Base-by-base conservation (phyloP, 2,888 invertebrate species). In the Acanthoscelides obtectus region DNA sequence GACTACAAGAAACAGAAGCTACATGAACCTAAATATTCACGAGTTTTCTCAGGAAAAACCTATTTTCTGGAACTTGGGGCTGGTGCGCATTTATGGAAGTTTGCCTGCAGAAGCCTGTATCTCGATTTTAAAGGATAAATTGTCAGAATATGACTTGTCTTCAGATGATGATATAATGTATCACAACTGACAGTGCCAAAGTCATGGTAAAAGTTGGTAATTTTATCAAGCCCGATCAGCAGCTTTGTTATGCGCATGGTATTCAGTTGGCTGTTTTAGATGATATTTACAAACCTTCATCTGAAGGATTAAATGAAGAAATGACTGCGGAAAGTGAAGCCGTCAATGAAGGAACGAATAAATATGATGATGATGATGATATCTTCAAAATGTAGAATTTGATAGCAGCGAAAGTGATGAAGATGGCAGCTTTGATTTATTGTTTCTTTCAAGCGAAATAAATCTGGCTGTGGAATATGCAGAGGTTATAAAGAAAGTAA, bases 201-300 rank as follows among this genome's bases (percentile, higher is more conserved):
- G 79, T 80, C 4, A 81, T 80, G 80, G 71, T 69, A n/a, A 81
- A 81, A 69, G 21, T 79, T 4, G 80, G 79, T 17, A 72, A 71
- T 20, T 72, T 77, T 70, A 77, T 80, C 20, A 12, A 65, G 63
- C 73, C 77, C n/a, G 17, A 70, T 71, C 79, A 80, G n/a, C 79
- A 80, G 72, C 66, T 73, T 17, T 73, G 73, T 67, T 73, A 72
- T 65, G 73, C 73, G 19, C 73, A 73, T 69, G 70, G 72, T 4
- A 22, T 72, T 20, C 68, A 70, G 20, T 20, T 66, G 66, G 20
- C 66, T 66, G 66, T 66, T 6, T 6, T 66, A n/a, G 12, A 66
- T 20, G 20, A 6, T 20, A 66, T 20, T n/a, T n/a, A 12, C 20
- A 20, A n/a, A n/a, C 20, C 20, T 6, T n/a, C 6, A 6, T n/a